phyloP scores from a whole-genome alignment of 2,888 invertebrate species.

The Philereme vetulata region DNA sequence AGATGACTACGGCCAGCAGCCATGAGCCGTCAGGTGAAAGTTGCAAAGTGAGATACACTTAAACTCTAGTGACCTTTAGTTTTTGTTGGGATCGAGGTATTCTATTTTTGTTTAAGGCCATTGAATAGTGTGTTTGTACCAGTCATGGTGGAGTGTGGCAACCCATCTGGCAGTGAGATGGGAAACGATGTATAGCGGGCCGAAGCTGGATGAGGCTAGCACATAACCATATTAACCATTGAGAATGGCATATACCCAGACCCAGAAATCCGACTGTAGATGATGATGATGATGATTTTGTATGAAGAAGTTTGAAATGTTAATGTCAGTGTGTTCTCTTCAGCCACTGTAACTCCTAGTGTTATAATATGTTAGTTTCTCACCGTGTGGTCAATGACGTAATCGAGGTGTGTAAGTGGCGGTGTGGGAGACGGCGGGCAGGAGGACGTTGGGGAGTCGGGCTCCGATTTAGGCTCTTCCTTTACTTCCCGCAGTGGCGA shows the following conservation, averaged over 20 bases:
- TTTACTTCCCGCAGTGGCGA: conserved; percentile 84
- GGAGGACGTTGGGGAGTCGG: conserved; percentile 88
- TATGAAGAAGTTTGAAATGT: no score
- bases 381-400: conserved; percentile 86
- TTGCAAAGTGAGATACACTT: conserved; percentile 54
- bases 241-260: no score
- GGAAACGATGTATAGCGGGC: no score
- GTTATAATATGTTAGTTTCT: conserved; percentile 33
- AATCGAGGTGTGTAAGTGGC: conserved; percentile 81
- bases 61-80: conserved; percentile 65
- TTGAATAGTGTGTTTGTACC: conserved; percentile 20
- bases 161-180: background rate
- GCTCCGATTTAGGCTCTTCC: conserved; percentile 90
- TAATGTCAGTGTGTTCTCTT: no score
- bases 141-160: conserved; percentile 17
- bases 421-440: conserved; percentile 89
- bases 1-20: conserved; percentile 36
- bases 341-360: no score
- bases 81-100: conserved; percentile 46
- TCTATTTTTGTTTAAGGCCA: conserved; percentile 36
- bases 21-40: conserved; percentile 60
- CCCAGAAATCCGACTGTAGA: background rate
- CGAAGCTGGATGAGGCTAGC: no score
- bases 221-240: no score
- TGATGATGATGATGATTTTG: no score